These are phyloP conservation scores for Cichlasoma orientale DNA, from an alignment of 2,797 vertebrate species.

Conservation along the genomic window DNA sequence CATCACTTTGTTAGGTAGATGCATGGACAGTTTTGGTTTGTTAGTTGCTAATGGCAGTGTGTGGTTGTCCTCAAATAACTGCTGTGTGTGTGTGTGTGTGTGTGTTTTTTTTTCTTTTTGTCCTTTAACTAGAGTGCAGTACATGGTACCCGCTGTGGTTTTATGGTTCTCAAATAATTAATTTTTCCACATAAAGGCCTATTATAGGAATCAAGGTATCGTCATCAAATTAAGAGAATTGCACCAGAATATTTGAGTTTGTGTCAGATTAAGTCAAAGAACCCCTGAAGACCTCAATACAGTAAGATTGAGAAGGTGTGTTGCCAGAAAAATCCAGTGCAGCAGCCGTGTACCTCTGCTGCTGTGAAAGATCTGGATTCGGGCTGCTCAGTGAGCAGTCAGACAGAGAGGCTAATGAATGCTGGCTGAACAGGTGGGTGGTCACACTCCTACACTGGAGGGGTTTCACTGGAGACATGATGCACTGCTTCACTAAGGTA, in stretches of 20 bases:
- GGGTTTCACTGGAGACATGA: constrained; percentile 78
- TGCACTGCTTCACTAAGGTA: constrained; percentile 60
- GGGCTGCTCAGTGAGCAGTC: constrained; percentile 72
- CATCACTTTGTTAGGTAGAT: not conserved
- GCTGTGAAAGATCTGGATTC: constrained; percentile 45
- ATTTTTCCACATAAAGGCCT: not conserved
- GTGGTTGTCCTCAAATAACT: not conserved
- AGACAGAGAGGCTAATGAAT: constrained; percentile 78
- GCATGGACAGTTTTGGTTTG: not conserved
- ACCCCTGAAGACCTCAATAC: constrained; percentile 16
- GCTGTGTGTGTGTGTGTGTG: constrained; percentile 6
- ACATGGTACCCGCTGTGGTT: not conserved
- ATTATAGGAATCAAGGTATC: not conserved
- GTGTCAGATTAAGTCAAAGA: constrained; percentile 15
- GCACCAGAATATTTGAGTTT: constrained; percentile 18
- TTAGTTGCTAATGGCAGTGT: not conserved
- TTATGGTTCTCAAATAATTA: not conserved
- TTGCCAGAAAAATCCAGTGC: constrained; percentile 23
- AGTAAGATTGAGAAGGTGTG: constrained; percentile 22
- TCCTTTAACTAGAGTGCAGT: not conserved
- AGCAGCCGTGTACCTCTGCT: constrained; percentile 34
- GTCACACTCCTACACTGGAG: constrained; percentile 77
- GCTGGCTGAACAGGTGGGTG: constrained; percentile 82
- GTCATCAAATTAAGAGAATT: constrained; percentile 16
- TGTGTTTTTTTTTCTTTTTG: not conserved